Base-by-base conservation (phyloP, 2,797 vertebrate species). In the Microctenopoma stevenorrisi region DNA sequence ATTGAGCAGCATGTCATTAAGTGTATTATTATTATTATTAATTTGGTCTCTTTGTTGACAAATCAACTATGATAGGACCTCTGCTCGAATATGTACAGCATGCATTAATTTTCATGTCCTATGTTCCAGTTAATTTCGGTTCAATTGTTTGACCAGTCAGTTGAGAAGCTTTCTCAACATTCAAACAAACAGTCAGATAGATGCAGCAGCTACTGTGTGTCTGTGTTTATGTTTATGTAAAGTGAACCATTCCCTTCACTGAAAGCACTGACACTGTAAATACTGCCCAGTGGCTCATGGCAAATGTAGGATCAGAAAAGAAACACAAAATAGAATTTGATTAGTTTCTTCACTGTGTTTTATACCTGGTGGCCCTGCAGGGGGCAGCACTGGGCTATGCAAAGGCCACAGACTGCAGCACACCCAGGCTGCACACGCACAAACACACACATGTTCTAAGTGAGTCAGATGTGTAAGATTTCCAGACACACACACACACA, bases 321-420 rank as follows among this genome's bases (percentile, higher is more conserved):
- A 62, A 63, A 46, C 7, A 49, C 11, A 5, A 35, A 22, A 14
- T 0, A 53, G 5, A 40, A 8, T 38, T 37, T 13, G 9, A 66
- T 16, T 7, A n/a, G 15, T 6, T n/a, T 14, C 15, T 18, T 1
- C 15, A 8, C 12, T 12, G 38, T 81, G 72, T 37, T 69, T 6
- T 69, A 3, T 1, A 5, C 1, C 46, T 33, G 35, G 1, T 61
- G 64, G 0, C 65, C 83, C 88, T 85, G 76, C 74, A 86, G 86
- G 74, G 73, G 83, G 84, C 85, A 77, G 78, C 71, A 76, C 88
- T 82, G 84, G 84, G 86, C 86, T 42, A 3, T 44, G 25, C 47
- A 62, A 48, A 30, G n/a, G 8, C 14, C 13, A 3, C 53, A 3
- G 7, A 54, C 68, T 76, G 61, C 77, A 78, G 50, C 47, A 60